Percentiles rank a stretch among this genome's conserved stretches.
These are phyloP conservation scores for Lordiphosa fenestrarum DNA, from an alignment of 2,888 invertebrate genomes.

Conservation along the genomic window DNA sequence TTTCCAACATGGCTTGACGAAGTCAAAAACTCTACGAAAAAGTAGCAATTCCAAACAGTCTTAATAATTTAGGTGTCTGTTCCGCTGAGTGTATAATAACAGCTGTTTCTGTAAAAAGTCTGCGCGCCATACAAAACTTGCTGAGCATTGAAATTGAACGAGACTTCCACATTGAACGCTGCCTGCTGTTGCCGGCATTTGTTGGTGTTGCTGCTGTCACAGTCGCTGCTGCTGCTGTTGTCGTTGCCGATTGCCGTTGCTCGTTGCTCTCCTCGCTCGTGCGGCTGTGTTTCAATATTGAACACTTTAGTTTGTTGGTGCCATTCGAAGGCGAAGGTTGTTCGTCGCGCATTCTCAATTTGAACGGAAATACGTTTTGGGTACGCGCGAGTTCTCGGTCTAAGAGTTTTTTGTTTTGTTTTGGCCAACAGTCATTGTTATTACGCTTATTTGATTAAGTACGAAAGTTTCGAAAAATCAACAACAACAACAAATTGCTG, in stretches of 20 bases:
- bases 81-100: constrained; percentile 2
- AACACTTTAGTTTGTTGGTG: constrained; percentile 66
- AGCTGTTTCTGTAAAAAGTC: constrained; percentile 12
- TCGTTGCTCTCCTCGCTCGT: constrained; percentile 26
- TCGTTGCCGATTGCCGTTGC: constrained; percentile 3
- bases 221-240: background rate
- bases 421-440: constrained; percentile 44
- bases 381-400: constrained; percentile 39
- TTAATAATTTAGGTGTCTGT: constrained; percentile 6
- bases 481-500: constrained; percentile 21
- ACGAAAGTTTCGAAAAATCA: constrained; percentile 44
- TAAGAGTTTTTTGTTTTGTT: constrained; percentile 23
- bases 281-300: constrained; percentile 23
- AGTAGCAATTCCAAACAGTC: no score
- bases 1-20: no score
- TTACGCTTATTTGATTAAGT: constrained; percentile 55
- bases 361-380: constrained; percentile 18
- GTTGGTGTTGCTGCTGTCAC: background rate
- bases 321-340: constrained; percentile 62
- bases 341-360: constrained; percentile 39
- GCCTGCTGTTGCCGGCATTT: constrained; percentile 15
- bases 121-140: no score
- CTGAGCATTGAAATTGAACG: no score
- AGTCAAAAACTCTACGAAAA: no score
- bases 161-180: background rate